Evolutionary conservation across 2,888 invertebrate species (phyloP), one percentile per base, ranked within the genome.

Genomic region (Perizoma affinitatum): DNA sequence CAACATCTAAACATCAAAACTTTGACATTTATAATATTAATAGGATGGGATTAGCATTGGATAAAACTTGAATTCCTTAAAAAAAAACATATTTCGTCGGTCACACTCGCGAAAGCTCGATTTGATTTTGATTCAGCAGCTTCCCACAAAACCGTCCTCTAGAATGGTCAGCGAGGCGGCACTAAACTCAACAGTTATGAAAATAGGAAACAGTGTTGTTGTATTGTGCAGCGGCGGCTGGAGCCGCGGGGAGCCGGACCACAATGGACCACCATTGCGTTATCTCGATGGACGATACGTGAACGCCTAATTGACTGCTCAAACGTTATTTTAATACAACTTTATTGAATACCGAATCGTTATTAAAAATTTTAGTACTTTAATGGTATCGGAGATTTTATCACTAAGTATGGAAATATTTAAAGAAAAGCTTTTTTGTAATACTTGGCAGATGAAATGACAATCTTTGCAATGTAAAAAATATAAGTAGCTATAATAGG

Each of bases 251-350:
- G 87, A 71, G 83, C 75, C 85, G 65, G 59, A 61, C 82, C 79
- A 92, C 91, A 92, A 92, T 92, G 89, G 87, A 83, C 91, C 91
- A 87, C 91, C 90, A 92, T 92, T 71, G 83, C 78, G 86, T 82
- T 90, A 90, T 90, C 90, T 86, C 86, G 90, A 90, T 89, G 87
- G 86, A 83, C 90, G 87, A 87, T 89, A 88, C 84, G 82, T 86
- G 79, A 61, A 85, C 89, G 90, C 90, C 87, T 89, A 90, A 91
- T 92, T 91, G 91, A 91, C 85, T 90, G 79, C 90, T 90, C 88
- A 90, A 90, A 89, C 78, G 83, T 81, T 86, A 87, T 85, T 88
- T 85, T 87, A 89, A 91, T 91, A 88, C 83, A 84, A 86, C 81
- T 79, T 85, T 88, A 87, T 86, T 87, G 78, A 81, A 80, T 79